Percentiles rank a stretch among this genome's conserved stretches.
These are phyloP conservation scores for Arenicola marina DNA, from an alignment of 2,888 invertebrate species.

Conservation along the genomic window DNA sequence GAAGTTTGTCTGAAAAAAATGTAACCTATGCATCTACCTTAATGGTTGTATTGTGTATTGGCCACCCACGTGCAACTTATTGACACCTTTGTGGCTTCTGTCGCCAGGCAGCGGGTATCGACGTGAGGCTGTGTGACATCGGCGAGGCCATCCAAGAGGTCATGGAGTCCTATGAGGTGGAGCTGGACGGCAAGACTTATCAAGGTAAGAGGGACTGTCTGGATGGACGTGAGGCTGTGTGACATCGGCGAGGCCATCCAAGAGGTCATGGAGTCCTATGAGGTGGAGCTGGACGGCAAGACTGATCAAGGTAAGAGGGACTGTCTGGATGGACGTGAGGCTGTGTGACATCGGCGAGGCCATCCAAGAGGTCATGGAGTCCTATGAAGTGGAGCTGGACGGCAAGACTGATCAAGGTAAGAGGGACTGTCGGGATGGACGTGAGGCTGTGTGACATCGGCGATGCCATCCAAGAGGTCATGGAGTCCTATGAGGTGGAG, in stretches of 20 bases:
- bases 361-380: slow-evolving; percentile 99
- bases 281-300: slow-evolving; percentile 95
- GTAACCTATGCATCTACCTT: too few relatives aligned
- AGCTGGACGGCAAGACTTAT: slow-evolving; percentile 93
- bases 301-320: slow-evolving; percentile 76
- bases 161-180: slow-evolving; percentile 99
- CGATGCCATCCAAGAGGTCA: slow-evolving; percentile 96
- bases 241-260: slow-evolving; percentile 96
- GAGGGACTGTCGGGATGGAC: slow-evolving; percentile 91
- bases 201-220: too few relatives aligned
- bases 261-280: slow-evolving; percentile 99
- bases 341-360: slow-evolving; percentile 95
- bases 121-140: slow-evolving; percentile 95
- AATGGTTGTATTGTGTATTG: neutral
- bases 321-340: slow-evolving; percentile 96
- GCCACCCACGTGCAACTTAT: neutral
- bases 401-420: slow-evolving; percentile 84
- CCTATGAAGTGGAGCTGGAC: slow-evolving; percentile 95
- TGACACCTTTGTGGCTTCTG: slow-evolving; percentile 16
- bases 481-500: slow-evolving; percentile 99
- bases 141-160: slow-evolving; percentile 97
- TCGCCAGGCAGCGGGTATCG: slow-evolving; percentile 89
- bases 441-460: slow-evolving; percentile 96
- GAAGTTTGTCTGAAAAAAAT: too few relatives aligned
- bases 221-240: slow-evolving; percentile 95